Base-by-base conservation (phyloP, 2,888 invertebrate species). In the Aspidiotus destructor region DNA sequence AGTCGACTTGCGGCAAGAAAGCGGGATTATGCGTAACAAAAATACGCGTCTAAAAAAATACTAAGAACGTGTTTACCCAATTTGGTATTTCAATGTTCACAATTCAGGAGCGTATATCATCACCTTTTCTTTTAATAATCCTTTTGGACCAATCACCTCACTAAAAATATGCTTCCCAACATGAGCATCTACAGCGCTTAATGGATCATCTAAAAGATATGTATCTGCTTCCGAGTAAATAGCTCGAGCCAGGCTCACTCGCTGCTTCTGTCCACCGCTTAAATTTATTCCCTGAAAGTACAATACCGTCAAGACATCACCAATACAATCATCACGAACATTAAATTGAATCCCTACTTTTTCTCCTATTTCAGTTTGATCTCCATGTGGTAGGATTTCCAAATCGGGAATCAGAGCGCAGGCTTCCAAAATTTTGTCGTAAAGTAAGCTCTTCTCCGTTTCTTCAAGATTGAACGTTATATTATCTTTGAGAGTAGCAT, bases 21-120 rank as follows among this genome's bases (percentile, higher is more conserved):
- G 93, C 91, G 67, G 98, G 88, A 72, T 92, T 90, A 78, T 99
- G 97, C 0, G 98, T 99, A 40, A 98, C 97, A 74, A 98, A 82
- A 60, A 99, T 79, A 70, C 97, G 83, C 0, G 97, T 96, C 81
- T 73, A 61, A 41, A 64, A 17, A 5, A 28, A 28, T 28, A 69
- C n/a, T 53, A 40, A 44, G 8, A 62, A 2, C 28, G 28, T 28
- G 1, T 28, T 28, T 28, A 28, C 1, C 0, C 7, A n/a, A 17
- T 54, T 6, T 16, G 7, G 13, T 15, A 54, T n/a, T 16, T 16
- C n/a, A 52, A 52, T 13, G 17, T 16, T 16, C 15, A 6, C 8
- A 54, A 17, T 15, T 2, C 9, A 54, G 10, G n/a, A 52, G n/a
- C 11, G 5, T 13, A 52, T 2, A 2, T 9, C 5, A 17, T 53